Evolutionary conservation across 2,797 vertebrate species (phyloP).

Genomic region (Squalus acanthias): DNA sequence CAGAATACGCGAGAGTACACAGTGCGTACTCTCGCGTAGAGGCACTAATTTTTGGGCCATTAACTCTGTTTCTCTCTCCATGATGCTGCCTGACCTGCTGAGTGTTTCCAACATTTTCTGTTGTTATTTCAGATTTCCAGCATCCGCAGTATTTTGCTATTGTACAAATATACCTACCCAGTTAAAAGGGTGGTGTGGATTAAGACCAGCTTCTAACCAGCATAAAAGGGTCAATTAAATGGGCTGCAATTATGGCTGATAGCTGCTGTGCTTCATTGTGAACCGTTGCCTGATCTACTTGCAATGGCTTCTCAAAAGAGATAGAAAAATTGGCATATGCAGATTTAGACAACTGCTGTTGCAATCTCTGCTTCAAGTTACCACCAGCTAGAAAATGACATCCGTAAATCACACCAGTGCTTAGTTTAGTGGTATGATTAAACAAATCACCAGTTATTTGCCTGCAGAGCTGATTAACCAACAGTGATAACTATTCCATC

Average conservation of each 20-base stretch:
- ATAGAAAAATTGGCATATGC: not conserved
- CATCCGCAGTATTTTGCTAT: too few species aligned
- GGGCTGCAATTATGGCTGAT: not conserved
- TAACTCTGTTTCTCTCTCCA: too few species aligned
- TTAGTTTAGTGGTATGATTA: not conserved
- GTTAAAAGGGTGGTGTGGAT: not conserved
- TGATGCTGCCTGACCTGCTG: too few species aligned
- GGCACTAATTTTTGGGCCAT: too few species aligned
- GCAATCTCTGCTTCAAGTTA: not conserved
- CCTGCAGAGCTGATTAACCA: not conserved
- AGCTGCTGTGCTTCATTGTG: not conserved
- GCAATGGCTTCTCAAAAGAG: not conserved
- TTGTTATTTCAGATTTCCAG: too few species aligned
- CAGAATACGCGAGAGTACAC: too few species aligned
- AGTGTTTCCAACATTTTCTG: too few species aligned
- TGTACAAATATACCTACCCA: not conserved
- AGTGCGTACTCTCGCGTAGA: too few species aligned
- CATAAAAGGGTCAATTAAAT: not conserved
- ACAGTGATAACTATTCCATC: not conserved
- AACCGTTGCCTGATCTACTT: not conserved
- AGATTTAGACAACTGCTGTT: not conserved
- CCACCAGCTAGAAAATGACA: not conserved
- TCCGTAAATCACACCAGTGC: not conserved
- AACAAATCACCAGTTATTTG: not conserved
- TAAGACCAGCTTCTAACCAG: not conserved